Conservation (phyloP, 2,888 invertebrate genomes). For the Synergus umbraculus region DNA sequence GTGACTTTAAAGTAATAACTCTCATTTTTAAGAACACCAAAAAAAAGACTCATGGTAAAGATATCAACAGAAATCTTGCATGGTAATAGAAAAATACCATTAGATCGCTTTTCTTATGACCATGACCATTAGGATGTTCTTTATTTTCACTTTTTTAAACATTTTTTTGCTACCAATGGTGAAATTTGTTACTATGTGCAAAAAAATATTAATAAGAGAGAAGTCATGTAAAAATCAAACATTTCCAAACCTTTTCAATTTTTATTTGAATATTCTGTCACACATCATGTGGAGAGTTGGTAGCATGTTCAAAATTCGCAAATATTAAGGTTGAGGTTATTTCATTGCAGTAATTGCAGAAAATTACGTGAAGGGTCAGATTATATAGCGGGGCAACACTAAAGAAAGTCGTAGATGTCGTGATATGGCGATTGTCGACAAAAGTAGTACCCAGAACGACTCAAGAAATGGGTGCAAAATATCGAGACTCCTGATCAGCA, state of each 20-base stretch:
- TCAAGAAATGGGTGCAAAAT: slow-evolving; percentile 9
- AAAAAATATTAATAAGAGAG: too few species aligned
- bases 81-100: too few species aligned
- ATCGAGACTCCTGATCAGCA: neutral
- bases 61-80: too few species aligned
- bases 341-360: slow-evolving; percentile 23
- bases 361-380: slow-evolving; percentile 34
- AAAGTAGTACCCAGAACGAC: neutral
- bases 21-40: too few species aligned
- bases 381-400: slow-evolving; percentile 24
- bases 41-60: too few species aligned
- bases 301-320: neutral
- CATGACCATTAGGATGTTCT: too few species aligned
- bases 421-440: slow-evolving; percentile 28
- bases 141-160: too few species aligned
- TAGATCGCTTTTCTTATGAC: too few species aligned
- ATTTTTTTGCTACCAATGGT: too few species aligned
- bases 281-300: neutral
- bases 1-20: neutral
- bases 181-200: too few species aligned
- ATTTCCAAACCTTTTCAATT: too few species aligned
- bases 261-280: neutral
- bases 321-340: neutral
- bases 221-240: too few species aligned
- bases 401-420: slow-evolving; percentile 36